Percentiles rank a stretch among this genome's conserved stretches.
phyloP scores from a whole-genome alignment of 2,113 vertebrate genomes.

The Galeopterus variegatus region DNA sequence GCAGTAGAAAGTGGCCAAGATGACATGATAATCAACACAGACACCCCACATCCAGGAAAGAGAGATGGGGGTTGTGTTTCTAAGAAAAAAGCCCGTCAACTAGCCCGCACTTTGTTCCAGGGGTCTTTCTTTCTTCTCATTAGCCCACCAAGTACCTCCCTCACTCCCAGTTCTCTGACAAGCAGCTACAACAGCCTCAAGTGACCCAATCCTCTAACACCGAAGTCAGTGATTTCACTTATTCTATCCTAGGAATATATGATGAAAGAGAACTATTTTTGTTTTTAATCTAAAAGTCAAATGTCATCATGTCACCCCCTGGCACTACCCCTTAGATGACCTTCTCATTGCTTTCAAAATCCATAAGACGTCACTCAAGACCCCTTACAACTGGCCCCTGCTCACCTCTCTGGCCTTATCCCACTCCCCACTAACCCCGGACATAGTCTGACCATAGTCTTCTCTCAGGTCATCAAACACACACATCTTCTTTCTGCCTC shows the following conservation, averaged over 20 bases:
- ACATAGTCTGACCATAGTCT: rapidly evolving
- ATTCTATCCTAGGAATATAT: background rate
- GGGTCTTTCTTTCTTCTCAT: background rate
- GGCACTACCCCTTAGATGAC: background rate
- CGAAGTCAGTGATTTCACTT: background rate
- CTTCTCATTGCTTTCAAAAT: background rate
- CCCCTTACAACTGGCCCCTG: no score
- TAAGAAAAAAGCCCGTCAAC: background rate
- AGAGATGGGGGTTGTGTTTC: background rate
- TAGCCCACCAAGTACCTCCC: background rate
- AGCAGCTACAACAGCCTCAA: background rate
- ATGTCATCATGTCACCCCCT: background rate
- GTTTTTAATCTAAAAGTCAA: background rate
- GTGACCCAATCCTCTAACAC: background rate
- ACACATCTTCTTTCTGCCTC: background rate
- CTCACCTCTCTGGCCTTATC: background rate
- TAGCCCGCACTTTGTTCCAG: background rate
- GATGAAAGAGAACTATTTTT: background rate
- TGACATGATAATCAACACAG: background rate
- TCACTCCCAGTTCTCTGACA: background rate
- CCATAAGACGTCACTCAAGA: background rate
- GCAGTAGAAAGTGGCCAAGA: background rate
- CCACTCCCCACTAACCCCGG: rapidly evolving
- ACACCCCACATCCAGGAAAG: background rate
- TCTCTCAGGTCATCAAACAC: background rate